Evolutionary conservation across 92 coral and sea anemone species (phyloP), one percentile per base, ranked within the genome.

Genomic region (Epizoanthus illoricatus): DNA sequence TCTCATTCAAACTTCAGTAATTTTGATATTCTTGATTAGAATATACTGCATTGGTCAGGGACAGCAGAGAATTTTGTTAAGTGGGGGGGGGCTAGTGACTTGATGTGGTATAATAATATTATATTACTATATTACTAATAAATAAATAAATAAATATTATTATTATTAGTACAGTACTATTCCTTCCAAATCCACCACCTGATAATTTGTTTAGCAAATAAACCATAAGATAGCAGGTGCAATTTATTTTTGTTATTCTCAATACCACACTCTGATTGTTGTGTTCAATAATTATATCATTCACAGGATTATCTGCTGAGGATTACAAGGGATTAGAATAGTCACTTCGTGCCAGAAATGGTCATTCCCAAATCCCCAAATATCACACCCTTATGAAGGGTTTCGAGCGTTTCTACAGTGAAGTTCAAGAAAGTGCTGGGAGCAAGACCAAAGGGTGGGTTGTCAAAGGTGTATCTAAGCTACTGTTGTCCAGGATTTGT

Each of bases 361-460:
- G 65, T 18, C 65, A 60, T 7, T 60, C 65, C 8, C 65, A 60
- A 18, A 60, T 60, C 20, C 65, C 65, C 20, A 60, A 15, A 60
- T 60, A 60, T 18, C 65, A 60, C 65, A 60, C 65, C 20, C 65
- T 60, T 16, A 60, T 60, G 65, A 60, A 60, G 23, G 65, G 65
- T 18, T 60, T 60, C 18, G 65, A 15, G 65, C 65, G 65, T 24
- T 60, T 60, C 23, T 60, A 60, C 21, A 20, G 65, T 60, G 20
- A 60, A 60, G 65, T 60, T 16, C 5, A 18, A 13, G 65, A 60
- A 60, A 60, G 65, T 60, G 65, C 65, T 16, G 20, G 65, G 21
- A 60, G 65, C 20, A 60, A 60, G 21, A 60, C 3, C n/a, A 60
- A 60, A 60, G 65, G 65, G 7, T 60, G 20, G 65, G 65, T 60